phyloP scores from a whole-genome alignment of 2,797 vertebrate genomes.

The Melanotaenia nigrans region DNA sequence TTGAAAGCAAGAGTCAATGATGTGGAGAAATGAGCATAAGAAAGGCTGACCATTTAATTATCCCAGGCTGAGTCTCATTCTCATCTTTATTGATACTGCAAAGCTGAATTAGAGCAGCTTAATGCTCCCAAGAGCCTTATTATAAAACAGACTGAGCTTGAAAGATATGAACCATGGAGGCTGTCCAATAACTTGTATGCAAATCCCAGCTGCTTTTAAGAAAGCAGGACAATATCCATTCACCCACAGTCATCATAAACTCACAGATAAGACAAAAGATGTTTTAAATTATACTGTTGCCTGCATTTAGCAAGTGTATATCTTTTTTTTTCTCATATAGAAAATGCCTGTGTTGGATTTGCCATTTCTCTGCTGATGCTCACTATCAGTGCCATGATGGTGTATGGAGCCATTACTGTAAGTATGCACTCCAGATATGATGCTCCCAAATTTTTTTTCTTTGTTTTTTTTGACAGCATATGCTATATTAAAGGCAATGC shows the following conservation, averaged over 20 bases:
- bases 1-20: constrained; percentile 45
- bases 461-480: background rate
- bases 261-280: background rate
- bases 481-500: constrained; percentile 13
- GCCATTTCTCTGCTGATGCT: constrained; percentile 98
- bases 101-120: constrained; percentile 38
- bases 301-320: background rate
- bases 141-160: constrained; percentile 32
- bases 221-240: constrained; percentile 10
- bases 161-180: constrained; percentile 38
- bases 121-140: constrained; percentile 60
- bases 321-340: constrained; percentile 69
- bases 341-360: constrained; percentile 96
- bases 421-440: constrained; percentile 71
- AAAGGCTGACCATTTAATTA: constrained; percentile 69
- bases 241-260: background rate
- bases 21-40: constrained; percentile 50
- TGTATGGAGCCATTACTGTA: constrained; percentile 97
- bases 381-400: constrained; percentile 99
- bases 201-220: constrained; percentile 41
- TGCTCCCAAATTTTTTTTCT: background rate
- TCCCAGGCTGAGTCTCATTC: constrained; percentile 42
- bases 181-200: constrained; percentile 23
- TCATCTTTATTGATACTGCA: constrained; percentile 17
- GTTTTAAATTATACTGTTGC: background rate